Evolutionary conservation across 2,888 invertebrate genomes (phyloP).

Genomic region (Caenorhabditis imperialis): DNA sequence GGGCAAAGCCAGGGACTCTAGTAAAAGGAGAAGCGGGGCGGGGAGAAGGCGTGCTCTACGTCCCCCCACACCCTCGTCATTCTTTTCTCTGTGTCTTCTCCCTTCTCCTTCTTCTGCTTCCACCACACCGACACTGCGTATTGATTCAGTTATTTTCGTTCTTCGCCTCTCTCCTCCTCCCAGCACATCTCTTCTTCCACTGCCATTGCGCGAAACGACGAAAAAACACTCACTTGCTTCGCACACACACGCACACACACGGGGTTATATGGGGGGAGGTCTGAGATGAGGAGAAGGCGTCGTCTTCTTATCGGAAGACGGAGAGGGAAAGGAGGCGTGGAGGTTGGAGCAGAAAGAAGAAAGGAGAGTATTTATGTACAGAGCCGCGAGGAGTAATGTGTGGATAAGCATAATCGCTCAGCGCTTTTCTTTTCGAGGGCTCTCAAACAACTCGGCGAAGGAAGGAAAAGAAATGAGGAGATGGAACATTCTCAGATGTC

Average conservation of each 20-base stretch:
- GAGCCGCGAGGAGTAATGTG: conserved; percentile 19
- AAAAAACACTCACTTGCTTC: too few species aligned
- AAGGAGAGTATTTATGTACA: conserved; percentile 2
- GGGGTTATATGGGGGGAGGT: not conserved
- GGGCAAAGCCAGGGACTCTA: conserved; percentile 18
- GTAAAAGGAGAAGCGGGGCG: conserved; percentile 38
- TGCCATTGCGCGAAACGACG: conserved; percentile 19
- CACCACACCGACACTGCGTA: conserved; percentile 28
- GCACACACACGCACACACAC: conserved; percentile 5
- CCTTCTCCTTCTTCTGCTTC: conserved; percentile 9
- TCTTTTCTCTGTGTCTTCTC: conserved; percentile 13
- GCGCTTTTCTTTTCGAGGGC: conserved; percentile 5
- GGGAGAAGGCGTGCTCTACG: conserved; percentile 11
- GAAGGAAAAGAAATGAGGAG: not conserved
- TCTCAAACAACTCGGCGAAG: not conserved
- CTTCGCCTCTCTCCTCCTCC: conserved; percentile 8
- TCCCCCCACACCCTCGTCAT: conserved; percentile 28
- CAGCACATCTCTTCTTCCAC: conserved; percentile 4
- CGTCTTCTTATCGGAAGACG: conserved; percentile 13
- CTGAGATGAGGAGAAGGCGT: conserved; percentile 1
- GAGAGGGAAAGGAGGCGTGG: conserved; percentile 7
- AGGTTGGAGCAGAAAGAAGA: not conserved
- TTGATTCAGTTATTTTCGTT: conserved; percentile 58
- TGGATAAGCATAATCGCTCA: conserved; percentile 32
- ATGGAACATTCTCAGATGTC: not conserved